phyloP scores from a whole-genome alignment of 2,113 vertebrate species.

The Archilochus colubris region DNA sequence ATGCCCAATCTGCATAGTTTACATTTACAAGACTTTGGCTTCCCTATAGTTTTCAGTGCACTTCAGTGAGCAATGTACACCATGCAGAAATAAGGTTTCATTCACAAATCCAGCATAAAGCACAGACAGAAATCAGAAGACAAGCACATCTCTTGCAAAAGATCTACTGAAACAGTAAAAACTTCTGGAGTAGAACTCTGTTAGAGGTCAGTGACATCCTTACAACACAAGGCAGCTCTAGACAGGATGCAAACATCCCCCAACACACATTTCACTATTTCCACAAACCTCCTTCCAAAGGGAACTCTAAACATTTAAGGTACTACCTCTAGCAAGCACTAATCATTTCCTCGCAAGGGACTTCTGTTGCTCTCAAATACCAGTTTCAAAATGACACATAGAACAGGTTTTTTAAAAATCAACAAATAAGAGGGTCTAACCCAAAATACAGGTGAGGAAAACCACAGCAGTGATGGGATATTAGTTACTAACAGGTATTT shows the following conservation, averaged over 20 bases:
- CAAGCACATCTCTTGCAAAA: background rate
- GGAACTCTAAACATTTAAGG: background rate
- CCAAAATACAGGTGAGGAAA: background rate
- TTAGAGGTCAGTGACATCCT: too few relatives aligned
- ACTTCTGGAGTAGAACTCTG: fast-evolving
- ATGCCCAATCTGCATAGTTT: background rate
- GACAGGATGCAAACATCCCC: background rate
- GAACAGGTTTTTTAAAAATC: background rate
- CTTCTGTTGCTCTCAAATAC: background rate
- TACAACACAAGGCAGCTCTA: background rate
- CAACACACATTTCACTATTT: background rate
- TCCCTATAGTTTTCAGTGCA: background rate
- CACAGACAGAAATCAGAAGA: background rate
- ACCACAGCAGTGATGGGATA: background rate
- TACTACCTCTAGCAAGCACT: background rate
- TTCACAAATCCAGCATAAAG: background rate
- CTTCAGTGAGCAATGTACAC: background rate
- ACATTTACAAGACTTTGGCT: background rate
- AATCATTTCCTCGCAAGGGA: background rate
- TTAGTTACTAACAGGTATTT: background rate
- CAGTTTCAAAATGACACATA: background rate
- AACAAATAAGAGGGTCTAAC: background rate
- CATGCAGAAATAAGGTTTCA: background rate
- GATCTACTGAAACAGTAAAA: background rate
- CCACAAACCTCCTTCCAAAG: background rate